Percentiles rank a stretch among this genome's conserved stretches.
These are phyloP conservation scores for Apaloderma vittatum DNA, from an alignment of 2,113 vertebrate genomes.

Conservation along the genomic window DNA sequence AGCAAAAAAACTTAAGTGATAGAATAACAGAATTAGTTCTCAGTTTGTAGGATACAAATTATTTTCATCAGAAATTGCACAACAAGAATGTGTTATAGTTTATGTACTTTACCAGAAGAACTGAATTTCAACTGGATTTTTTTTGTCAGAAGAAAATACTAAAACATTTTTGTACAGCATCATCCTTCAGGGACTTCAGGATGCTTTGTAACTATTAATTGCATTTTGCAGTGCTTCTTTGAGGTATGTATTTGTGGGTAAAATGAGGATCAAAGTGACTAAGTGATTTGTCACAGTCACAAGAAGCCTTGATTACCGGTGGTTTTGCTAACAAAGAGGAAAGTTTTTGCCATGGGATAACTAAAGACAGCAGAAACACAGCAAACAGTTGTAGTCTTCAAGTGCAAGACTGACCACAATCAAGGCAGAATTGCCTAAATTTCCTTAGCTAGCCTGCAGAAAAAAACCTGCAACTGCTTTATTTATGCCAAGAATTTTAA, in stretches of 20 bases:
- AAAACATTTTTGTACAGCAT: background rate
- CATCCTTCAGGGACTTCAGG: background rate
- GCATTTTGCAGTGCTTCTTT: background rate
- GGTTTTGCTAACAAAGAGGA: background rate
- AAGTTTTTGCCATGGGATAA: background rate
- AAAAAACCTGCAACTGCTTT: background rate
- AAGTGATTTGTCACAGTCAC: slow-evolving; percentile 9
- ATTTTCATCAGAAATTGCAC: slow-evolving; percentile 35
- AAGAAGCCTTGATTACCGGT: background rate
- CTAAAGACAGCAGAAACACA: background rate
- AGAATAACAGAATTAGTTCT: slow-evolving; percentile 31
- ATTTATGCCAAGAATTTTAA: background rate
- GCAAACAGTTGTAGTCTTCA: background rate
- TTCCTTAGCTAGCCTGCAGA: background rate
- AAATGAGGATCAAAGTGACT: background rate
- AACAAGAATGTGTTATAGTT: background rate
- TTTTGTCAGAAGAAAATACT: background rate
- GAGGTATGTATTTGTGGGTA: background rate
- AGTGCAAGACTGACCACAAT: background rate
- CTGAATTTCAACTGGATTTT: background rate
- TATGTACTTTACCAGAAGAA: slow-evolving; percentile 22
- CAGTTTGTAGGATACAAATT: slow-evolving; percentile 10
- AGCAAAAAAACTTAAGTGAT: background rate
- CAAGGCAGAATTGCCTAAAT: background rate
- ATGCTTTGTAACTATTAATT: background rate